Evolutionary conservation across 2,888 invertebrate genomes (phyloP), one percentile per base, ranked within the genome.

Genomic region (Diabrotica balteata): DNA sequence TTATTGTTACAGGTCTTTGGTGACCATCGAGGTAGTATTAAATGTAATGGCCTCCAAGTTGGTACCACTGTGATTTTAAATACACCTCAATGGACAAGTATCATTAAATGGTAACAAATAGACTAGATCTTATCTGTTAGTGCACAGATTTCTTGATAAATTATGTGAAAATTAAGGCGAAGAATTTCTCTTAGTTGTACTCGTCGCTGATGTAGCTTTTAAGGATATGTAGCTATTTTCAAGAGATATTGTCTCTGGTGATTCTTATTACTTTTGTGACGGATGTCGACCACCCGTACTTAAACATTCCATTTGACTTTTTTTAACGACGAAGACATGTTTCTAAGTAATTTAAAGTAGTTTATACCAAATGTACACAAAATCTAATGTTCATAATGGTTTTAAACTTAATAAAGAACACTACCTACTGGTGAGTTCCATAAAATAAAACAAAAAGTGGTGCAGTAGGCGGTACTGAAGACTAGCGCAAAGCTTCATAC

Each of bases 41-140:
- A 76, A 78, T 73, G 76, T 73, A 73, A 76, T 75, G 71, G 73
- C 74, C 71, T 70, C 69, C 63, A 73, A 75, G 70, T 68, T 68
- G 68, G 70, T 69, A 72, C 67, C 63, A 66, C 70, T 63, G 73
- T 75, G 76, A 73, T 71, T 75, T 73, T 70, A 67, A 71, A 63
- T 70, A 63, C 65, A 64, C 68, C 53, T 51, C 59, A 63, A 64
- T 57, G 66, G 66, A 66, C 63, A 65, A 68, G 63, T 67, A 68
- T 68, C 68, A 58, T 66, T 68, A 66, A 68, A 66, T 66, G 62
- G 61, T 66, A 68, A 61, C 65, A 68, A 67, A 57, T 63, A 59
- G 67, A 63, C 57, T 61, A 64, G 68, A 68, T 64, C 59, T 63
- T 62, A 63, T 67, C 67, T 52, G 43, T 51, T 52, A 49, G 59